Evolutionary conservation across 1,140 invertebrate genomes (phyloP).

Genomic region (Hypothenemus hampei): DNA sequence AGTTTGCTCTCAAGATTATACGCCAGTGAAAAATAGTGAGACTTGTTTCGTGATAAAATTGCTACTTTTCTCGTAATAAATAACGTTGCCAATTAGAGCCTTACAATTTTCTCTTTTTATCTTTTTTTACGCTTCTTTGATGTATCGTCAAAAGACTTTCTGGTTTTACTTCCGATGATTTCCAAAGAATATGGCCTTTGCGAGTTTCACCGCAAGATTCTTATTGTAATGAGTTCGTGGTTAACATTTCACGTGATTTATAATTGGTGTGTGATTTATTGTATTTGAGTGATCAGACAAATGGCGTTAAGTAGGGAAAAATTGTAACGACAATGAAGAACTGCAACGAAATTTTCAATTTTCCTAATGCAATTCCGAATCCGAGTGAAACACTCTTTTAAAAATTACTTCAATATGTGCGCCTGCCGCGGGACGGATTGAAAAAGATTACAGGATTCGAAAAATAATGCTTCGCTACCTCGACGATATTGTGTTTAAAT

Average conservation of each 20-base stretch:
- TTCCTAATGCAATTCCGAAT: slow-evolving; percentile 16
- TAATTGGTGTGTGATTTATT: too few species aligned
- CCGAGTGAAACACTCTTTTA: slow-evolving; percentile 9
- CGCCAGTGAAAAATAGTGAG: not conserved
- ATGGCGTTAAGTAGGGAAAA: too few species aligned
- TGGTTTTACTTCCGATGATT: too few species aligned
- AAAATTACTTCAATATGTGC: slow-evolving; percentile 18
- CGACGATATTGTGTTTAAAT: slow-evolving; percentile 13
- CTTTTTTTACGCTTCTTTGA: not conserved
- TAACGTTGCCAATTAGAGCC: not conserved
- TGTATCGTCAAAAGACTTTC: not conserved
- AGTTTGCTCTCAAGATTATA: not conserved
- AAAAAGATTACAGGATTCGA: slow-evolving; percentile 12
- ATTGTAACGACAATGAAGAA: too few species aligned
- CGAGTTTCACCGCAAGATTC: not conserved
- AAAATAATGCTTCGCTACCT: slow-evolving; percentile 5
- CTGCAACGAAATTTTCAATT: slow-evolving; percentile 11
- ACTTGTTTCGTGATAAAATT: not conserved
- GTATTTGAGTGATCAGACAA: too few species aligned
- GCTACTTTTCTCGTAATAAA: not conserved
- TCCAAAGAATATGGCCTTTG: slow-evolving; percentile 1
- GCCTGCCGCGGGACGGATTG: slow-evolving; percentile 16
- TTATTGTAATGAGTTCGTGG: not conserved
- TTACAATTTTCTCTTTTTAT: not conserved
- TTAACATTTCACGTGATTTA: not conserved